Base-by-base conservation (phyloP, 2,797 vertebrate species). In the Aplochiton taeniatus region DNA sequence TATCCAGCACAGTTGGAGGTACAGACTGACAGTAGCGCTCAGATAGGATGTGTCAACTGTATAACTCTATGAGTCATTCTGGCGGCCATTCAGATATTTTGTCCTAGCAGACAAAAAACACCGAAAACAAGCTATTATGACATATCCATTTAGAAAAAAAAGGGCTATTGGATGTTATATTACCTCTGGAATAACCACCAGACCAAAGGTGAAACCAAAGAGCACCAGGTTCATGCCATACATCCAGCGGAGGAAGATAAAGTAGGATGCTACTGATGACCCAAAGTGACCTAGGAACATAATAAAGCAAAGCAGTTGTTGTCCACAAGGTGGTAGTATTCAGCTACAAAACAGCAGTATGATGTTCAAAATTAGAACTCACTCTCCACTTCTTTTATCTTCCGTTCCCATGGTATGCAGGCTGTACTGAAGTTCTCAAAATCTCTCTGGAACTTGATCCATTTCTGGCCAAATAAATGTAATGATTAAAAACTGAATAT, bases 351-450 rank as follows among this genome's bases (percentile, higher is more conserved):
- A n/a, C 11, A 16, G 44, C 9, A 16, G 31, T 31, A 31, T 2
- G 31, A 31, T 6, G 6, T 31, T 6, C 3, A 31, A 3, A 31
- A 31, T 6, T 3, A 31, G 31, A 42, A 94, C 96, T 92, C 88
- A 99, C 98, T 99, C 82, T 99, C 98, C 72, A 99, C 96, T 72
- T 98, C 96, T 85, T 99, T 99, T 82, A 99, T 99, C 89, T 98
- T 99, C 91, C 97, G 94, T 85, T 99, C 98, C 98, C 98, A 99
- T 47, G 98, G 97, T 77, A 99, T 99, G 82, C 96, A 99, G 0
- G 97, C 92, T 14, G 95, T 97, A 86, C 92, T 93, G 85, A 99
- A 98, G 82, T 99, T 99, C 58, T 95, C 93, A 81, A 99, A 99
- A 84, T 99, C 97, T 84, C 96, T 93, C 82, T 97, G 94, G 85